Conservation (phyloP, 2,113 vertebrate species). For the Siniperca chuatsi region DNA sequence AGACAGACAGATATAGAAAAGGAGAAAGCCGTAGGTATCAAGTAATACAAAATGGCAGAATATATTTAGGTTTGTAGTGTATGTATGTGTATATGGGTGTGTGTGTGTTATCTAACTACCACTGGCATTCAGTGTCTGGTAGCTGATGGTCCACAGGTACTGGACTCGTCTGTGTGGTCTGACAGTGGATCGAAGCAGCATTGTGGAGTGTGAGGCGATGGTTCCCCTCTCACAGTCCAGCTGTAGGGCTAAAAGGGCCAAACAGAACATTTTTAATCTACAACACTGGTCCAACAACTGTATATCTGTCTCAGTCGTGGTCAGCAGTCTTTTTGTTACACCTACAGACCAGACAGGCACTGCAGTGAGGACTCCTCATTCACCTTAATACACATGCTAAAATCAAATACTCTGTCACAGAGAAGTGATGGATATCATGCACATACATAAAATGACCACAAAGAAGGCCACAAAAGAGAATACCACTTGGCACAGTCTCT, state of each 20-base stretch:
- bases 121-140: slow-evolving; percentile 77
- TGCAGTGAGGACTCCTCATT: not conserved
- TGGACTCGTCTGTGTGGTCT: slow-evolving; percentile 75
- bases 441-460: not conserved
- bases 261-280: not conserved
- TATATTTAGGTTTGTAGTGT: not conserved
- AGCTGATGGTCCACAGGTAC: slow-evolving; percentile 90
- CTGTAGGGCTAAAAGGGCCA: slow-evolving; percentile 82
- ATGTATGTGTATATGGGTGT: no score
- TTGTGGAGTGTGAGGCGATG: slow-evolving; percentile 84
- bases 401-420: not conserved
- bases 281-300: not conserved
- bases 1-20: slow-evolving; percentile 18
- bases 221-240: slow-evolving; percentile 84
- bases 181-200: slow-evolving; percentile 78
- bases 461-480: not conserved
- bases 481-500: slow-evolving; percentile 81
- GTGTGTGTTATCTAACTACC: slow-evolving; percentile 56
- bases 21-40: not conserved
- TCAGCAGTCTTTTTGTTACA: not conserved
- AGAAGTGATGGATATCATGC: not conserved
- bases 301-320: not conserved
- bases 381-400: not conserved
- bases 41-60: not conserved
- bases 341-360: not conserved